These are phyloP conservation scores for Amphiura filiformis DNA, from an alignment of 35 echinoderm and acorn worm genomes.

Conservation along the genomic window DNA sequence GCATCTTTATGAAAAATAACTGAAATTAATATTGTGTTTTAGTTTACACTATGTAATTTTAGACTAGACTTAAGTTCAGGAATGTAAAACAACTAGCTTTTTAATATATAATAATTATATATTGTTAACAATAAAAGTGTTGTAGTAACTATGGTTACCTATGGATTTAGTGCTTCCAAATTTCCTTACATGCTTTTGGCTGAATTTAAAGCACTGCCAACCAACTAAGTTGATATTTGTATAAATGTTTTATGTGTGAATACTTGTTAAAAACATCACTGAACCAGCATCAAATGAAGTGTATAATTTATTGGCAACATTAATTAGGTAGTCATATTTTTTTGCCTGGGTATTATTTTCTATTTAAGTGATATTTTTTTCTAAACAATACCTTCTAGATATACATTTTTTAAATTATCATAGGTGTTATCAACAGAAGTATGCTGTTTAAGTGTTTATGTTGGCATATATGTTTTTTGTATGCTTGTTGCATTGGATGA, in stretches of 20 bases:
- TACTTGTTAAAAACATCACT: background rate
- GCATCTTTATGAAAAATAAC: no score
- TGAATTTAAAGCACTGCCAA: no score
- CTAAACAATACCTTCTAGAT: background rate
- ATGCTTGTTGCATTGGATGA: background rate
- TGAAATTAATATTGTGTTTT: no score
- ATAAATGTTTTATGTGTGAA: background rate
- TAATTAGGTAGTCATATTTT: background rate
- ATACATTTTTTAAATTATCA: background rate
- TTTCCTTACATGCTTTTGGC: no score
- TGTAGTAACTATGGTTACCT: no score
- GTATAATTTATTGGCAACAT: background rate
- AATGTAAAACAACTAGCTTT: no score
- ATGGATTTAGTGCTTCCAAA: no score
- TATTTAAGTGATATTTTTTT: background rate
- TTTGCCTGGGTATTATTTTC: background rate
- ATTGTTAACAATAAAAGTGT: no score
- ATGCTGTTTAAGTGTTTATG: background rate
- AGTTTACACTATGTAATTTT: no score
- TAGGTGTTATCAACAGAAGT: background rate
- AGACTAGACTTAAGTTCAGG: no score
- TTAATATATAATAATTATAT: no score
- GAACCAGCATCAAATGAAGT: background rate
- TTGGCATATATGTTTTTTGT: background rate
- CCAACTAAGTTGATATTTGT: background rate